Base-by-base conservation (phyloP, 2,797 vertebrate genomes). In the Chaetodon trifasciatus region DNA sequence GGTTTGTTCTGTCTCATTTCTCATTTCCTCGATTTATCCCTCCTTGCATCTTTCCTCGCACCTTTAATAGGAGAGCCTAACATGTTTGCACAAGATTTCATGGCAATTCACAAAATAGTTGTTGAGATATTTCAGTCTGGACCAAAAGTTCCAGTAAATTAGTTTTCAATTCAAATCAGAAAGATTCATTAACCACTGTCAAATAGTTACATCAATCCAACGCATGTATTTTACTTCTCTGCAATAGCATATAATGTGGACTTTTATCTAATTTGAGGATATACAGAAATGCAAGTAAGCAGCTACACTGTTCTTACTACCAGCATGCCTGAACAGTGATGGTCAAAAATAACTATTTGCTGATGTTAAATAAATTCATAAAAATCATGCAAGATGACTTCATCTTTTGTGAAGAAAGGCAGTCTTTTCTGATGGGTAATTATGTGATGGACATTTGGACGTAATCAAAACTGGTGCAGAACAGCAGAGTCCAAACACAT, bases 361-460 rank as follows among this genome's bases (percentile, higher is more conserved):
- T 32, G 28, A 32, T 32, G 28, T 32, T 32, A 32, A 32, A 32
- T 32, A 3, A 32, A 32, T 32, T 52, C 1, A 23, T 46, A 13
- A 68, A 32, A 77, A 64, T 23, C 6, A 39, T 5, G 40, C 15
- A 62, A 71, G 19, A 66, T 19, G 35, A 57, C 58, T 64, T 12
- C 15, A 44, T 13, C 16, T 62, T 70, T 57, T 56, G 21, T 63
- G 40, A 70, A 61, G 35, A 74, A 69, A 69, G 50, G 37, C 4
- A 57, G 8, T 10, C 13, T 35, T 60, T 60, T 17, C 10, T 65
- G 13, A 50, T 24, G 21, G n/a, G 17, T 15, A 10, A 44, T 49
- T 28, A 49, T 49, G 9, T 49, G 67, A 39, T 24, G 17, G 61
- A 46, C 49, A 5, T 50, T 21, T 57, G 23, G 39, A 74, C 15